Conservation (phyloP, 2,888 invertebrate species). For the Eueremaeus valkanovi region DNA sequence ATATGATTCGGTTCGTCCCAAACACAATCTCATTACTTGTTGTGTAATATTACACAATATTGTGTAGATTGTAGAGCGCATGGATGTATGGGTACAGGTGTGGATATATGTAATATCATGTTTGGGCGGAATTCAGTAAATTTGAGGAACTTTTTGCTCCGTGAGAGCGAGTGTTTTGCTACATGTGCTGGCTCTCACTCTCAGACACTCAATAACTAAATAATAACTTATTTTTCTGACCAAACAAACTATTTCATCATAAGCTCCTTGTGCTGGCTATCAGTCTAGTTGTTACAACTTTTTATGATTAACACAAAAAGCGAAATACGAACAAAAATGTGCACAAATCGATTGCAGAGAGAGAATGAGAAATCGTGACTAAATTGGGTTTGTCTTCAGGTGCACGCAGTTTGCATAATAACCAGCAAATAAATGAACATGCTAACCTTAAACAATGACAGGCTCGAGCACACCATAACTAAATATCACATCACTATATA, state of each 20-base stretch:
- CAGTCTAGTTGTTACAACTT: not conserved
- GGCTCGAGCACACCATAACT: not conserved
- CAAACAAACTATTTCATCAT: conserved; percentile 22
- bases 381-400: conserved; percentile 26
- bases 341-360: not conserved
- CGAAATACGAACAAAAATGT: not conserved
- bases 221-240: conserved; percentile 30
- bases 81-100: too few species aligned
- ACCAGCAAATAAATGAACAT: not conserved
- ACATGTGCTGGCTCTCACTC: conserved; percentile 27
- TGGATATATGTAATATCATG: conserved; percentile 31
- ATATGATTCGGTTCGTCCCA: not conserved
- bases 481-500: too few species aligned
- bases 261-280: conserved; percentile 26
- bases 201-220: too few species aligned
- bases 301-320: conserved; percentile 3
- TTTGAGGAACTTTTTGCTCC: conserved; percentile 3
- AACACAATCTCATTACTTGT: conserved; percentile 31
- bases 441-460: conserved; percentile 4
- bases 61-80: too few species aligned
- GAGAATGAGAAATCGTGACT: conserved; percentile 24
- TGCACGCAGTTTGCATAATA: conserved; percentile 29
- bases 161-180: conserved; percentile 2
- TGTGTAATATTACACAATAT: conserved; percentile 23
- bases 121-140: conserved; percentile 24